Percentiles rank a stretch among this genome's conserved stretches.
These are phyloP conservation scores for Ceuthmochares aereus DNA, from an alignment of 2,113 vertebrate genomes.

Conservation along the genomic window DNA sequence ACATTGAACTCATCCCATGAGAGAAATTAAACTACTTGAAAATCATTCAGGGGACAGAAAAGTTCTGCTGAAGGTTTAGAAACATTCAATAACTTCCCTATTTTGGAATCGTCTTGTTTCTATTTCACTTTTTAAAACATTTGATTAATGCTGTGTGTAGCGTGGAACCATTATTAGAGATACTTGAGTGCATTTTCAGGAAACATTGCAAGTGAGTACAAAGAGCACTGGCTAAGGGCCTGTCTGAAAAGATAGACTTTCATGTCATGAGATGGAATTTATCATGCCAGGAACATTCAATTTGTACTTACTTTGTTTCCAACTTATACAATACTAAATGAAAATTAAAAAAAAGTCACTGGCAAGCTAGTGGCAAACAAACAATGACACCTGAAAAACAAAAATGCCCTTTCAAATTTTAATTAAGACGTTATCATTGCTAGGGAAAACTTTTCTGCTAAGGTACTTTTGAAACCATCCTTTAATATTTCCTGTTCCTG, in stretches of 20 bases:
- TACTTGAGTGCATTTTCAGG: neutral
- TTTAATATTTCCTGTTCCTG: neutral
- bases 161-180: neutral
- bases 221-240: neutral
- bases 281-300: neutral
- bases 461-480: neutral
- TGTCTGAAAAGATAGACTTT: neutral
- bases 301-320: neutral
- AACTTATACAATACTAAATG: neutral
- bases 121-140: neutral
- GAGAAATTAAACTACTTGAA: neutral
- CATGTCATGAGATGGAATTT: neutral
- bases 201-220: neutral
- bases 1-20: neutral
- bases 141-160: neutral
- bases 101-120: neutral
- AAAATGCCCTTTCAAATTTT: neutral
- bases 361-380: neutral
- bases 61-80: neutral
- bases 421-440: neutral
- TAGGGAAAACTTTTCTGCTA: neutral
- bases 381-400: neutral
- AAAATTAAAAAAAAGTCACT: neutral
- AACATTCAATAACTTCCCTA: neutral
- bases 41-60: neutral